Conservation (phyloP, 2,113 vertebrate genomes). For the Podarcis cretensis region DNA sequence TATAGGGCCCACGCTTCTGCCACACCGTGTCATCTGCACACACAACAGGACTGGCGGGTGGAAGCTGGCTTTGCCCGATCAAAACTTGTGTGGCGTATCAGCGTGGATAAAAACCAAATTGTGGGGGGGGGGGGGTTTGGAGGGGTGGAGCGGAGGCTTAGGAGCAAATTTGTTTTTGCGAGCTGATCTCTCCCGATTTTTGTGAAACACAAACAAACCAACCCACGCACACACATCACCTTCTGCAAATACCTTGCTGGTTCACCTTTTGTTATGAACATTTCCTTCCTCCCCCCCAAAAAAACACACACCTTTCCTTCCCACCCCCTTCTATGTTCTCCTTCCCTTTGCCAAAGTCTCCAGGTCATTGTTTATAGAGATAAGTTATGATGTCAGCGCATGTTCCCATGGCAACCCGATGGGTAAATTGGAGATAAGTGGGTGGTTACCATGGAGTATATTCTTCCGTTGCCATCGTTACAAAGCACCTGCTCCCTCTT, state of each 20-base stretch:
- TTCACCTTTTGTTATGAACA: neutral
- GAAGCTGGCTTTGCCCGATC: neutral
- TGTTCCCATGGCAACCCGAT: constrained; percentile 83
- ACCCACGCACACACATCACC: no score
- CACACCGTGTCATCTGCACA: neutral
- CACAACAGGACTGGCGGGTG: neutral
- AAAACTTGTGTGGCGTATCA: neutral
- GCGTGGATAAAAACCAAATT: neutral
- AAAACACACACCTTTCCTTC: neutral
- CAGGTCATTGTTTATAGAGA: constrained; percentile 80
- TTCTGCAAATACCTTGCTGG: neutral
- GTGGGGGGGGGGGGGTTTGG: neutral
- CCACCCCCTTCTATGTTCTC: constrained; percentile 28
- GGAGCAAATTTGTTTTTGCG: neutral
- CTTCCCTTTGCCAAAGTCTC: constrained; percentile 6
- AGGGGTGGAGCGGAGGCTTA: neutral
- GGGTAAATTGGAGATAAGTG: constrained; percentile 79
- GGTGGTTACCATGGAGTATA: constrained; percentile 78
- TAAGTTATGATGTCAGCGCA: constrained; percentile 83
- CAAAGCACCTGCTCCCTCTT: constrained; percentile 72
- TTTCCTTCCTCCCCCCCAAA: neutral
- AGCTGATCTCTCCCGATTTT: no score
- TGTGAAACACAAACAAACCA: neutral
- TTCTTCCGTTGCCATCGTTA: constrained; percentile 76
- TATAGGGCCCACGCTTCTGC: neutral